Evolutionary conservation across 2,113 vertebrate species (phyloP).

Genomic region (Isichthys henryi): DNA sequence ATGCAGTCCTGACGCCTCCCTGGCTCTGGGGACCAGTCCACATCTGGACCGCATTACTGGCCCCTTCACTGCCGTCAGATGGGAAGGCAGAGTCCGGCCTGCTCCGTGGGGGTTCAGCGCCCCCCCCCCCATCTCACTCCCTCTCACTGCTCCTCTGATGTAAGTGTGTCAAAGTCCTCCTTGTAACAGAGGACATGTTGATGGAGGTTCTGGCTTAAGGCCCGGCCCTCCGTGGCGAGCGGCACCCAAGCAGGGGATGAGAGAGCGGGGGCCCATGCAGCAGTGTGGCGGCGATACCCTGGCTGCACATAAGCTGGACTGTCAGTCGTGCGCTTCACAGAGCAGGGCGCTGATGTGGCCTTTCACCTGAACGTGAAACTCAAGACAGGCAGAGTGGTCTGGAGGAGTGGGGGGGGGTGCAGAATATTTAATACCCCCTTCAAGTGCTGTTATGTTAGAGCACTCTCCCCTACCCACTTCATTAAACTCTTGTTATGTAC

Average conservation of each 20-base stretch:
- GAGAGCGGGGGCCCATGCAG: not conserved
- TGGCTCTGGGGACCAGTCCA: slow-evolving; percentile 58
- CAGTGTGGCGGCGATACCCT: not conserved
- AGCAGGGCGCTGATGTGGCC: not conserved
- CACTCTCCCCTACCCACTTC: slow-evolving; percentile 24
- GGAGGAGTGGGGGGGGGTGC: not conserved
- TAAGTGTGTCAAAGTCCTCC: not conserved
- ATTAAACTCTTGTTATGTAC: slow-evolving; percentile 26
- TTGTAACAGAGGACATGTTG: not conserved
- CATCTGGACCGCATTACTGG: slow-evolving; percentile 65
- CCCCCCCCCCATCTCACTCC: slow-evolving; percentile 4
- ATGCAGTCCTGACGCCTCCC: slow-evolving; percentile 60
- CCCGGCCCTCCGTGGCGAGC: not conserved
- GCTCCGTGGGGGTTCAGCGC: slow-evolving; percentile 7
- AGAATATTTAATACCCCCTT: slow-evolving; percentile 25
- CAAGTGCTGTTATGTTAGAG: slow-evolving; percentile 26
- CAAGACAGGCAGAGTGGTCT: not conserved
- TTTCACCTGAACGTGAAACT: slow-evolving; percentile 15
- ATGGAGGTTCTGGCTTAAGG: not conserved
- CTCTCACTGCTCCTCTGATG: not conserved
- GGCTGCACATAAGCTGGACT: not conserved
- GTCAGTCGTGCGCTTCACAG: not conserved
- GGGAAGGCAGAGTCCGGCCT: slow-evolving; percentile 30
- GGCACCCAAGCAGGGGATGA: not conserved
- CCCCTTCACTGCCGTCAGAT: slow-evolving; percentile 33